Base-by-base conservation (phyloP, 2,797 vertebrate genomes). In the Amphiprion clarkii region DNA sequence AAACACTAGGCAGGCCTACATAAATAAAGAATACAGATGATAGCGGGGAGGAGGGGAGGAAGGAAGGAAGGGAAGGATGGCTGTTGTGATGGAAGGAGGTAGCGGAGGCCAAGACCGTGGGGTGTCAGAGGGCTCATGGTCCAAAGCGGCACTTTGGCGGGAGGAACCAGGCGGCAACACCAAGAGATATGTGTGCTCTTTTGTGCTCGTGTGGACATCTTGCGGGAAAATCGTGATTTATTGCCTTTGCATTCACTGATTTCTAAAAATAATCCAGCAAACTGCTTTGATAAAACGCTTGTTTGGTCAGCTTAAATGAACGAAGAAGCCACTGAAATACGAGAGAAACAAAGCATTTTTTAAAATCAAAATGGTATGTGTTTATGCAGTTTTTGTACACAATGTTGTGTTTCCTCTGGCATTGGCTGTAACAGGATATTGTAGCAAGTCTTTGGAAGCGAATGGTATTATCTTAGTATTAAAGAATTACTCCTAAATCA, bases 21-120 rank as follows among this genome's bases (percentile, higher is more conserved):
- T 92, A 85, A 91, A 91, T 89, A 92, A 92, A 84, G 70, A 89
- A 89, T 88, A 84, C 82, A 90, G 83, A 92, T 85, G 88, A 91
- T 84, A 56, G 73, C 25, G 23, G 70, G 71, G 76, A 63, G 71
- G 78, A 68, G 73, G 78, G 46, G 82, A 61, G 64, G 86, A 48
- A 64, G 77, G 57, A 56, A 78, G 74, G 74, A 39, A 57, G 69
- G 68, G 46, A 66, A 13, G 39, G 74, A 67, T 57, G 62, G 76
- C 58, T 86, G 82, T 77, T 82, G 78, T 67, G 84, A 83, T 68
- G 76, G 79, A 86, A 84, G 79, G 66, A 83, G 69, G 72, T 64
- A 84, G 73, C 58, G 25, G 75, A 86, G 70, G 87, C 84, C 75
- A 83, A 80, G 74, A 74, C 81, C 0, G 5, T 2, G 19, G 82